These are phyloP conservation scores for Paralichthys olivaceus DNA, from an alignment of 2,113 vertebrate genomes.

Conservation along the genomic window DNA sequence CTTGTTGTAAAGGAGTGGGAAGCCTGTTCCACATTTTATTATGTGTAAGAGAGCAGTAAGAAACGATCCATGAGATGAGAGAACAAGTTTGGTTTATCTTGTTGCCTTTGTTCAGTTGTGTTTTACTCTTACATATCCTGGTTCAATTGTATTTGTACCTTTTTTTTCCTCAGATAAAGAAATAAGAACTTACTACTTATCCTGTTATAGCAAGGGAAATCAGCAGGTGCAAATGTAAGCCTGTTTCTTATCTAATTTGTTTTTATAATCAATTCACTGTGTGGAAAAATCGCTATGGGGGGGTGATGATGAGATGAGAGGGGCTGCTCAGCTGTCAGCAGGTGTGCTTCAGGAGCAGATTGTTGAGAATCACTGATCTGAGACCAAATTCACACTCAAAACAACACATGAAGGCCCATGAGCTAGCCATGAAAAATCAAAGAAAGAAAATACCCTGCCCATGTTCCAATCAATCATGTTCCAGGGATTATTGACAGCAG, in stretches of 20 bases:
- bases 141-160: background rate
- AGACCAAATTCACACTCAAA: background rate
- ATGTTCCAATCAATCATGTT: background rate
- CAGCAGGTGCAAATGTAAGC: background rate
- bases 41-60: too few relatives aligned
- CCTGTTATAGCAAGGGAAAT: background rate
- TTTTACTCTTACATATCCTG: too few relatives aligned
- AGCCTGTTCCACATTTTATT: too few relatives aligned
- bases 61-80: too few relatives aligned
- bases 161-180: background rate
- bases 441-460: background rate
- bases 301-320: conserved; percentile 1
- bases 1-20: too few relatives aligned
- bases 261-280: background rate
- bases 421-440: background rate
- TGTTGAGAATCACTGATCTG: background rate
- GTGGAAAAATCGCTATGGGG: background rate
- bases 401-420: background rate
- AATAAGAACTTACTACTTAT: background rate
- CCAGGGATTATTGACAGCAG: background rate
- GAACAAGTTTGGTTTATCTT: background rate
- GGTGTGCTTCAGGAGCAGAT: background rate
- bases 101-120: background rate
- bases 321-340: conserved; percentile 2
- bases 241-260: background rate